Percentiles rank a stretch among this genome's conserved stretches.
phyloP scores from a whole-genome alignment of 2,113 vertebrate genomes.

The Cathartes aura region DNA sequence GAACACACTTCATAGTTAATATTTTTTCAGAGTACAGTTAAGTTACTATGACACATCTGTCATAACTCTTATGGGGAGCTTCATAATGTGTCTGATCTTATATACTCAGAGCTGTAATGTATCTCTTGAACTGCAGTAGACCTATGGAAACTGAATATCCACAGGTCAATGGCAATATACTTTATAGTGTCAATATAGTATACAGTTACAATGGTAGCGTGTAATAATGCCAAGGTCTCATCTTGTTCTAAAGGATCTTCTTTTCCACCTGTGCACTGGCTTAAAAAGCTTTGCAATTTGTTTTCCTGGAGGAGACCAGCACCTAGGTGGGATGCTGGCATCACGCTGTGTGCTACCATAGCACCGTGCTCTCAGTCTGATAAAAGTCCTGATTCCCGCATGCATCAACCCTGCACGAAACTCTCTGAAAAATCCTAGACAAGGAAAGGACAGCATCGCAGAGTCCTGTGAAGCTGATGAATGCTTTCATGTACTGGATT shows the following conservation, averaged over 20 bases:
- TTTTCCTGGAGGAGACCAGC: not conserved
- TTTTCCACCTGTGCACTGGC: conserved; percentile 14
- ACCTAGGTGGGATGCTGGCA: not conserved
- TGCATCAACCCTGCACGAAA: not conserved
- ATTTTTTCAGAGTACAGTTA: conserved; percentile 25
- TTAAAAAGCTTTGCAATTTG: not conserved
- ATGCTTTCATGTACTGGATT: not conserved
- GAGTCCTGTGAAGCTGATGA: not conserved
- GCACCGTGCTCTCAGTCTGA: not conserved
- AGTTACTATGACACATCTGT: conserved; percentile 65
- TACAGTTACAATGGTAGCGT: not conserved
- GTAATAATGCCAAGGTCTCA: not conserved
- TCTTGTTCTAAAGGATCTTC: not conserved
- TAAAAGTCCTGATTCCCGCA: not conserved
- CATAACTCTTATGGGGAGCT: conserved; percentile 60
- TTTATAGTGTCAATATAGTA: not conserved
- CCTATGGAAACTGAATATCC: conserved; percentile 36
- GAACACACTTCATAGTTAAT: conserved; percentile 63
- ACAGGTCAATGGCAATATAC: conserved; percentile 50
- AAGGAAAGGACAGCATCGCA: not conserved
- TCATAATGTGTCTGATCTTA: conserved; percentile 43
- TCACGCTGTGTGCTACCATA: not conserved
- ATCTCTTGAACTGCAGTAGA: conserved; percentile 35
- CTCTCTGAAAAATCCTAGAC: not conserved
- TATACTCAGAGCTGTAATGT: not conserved